Conservation (phyloP, 2,113 vertebrate species). For the Lates calcarifer region DNA sequence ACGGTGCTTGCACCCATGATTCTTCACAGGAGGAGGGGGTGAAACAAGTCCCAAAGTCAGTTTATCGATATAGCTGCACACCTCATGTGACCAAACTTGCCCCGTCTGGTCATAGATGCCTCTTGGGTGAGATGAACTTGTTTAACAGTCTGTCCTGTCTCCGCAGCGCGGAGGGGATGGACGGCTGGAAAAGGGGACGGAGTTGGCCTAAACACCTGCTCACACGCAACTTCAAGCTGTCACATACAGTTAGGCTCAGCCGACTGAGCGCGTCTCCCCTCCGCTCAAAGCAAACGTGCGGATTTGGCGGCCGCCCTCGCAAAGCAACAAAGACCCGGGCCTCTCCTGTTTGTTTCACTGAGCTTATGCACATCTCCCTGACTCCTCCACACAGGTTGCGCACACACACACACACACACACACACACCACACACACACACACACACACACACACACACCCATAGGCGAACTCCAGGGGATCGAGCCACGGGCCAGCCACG, state of each 20-base stretch:
- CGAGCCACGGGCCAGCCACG: conserved; percentile 86
- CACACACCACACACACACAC: conserved; percentile 35
- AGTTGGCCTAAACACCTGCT: conserved; percentile 88
- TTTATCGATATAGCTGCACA: conserved; percentile 3
- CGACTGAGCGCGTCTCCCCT: conserved; percentile 73
- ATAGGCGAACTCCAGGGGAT: conserved; percentile 38
- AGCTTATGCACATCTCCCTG: conserved; percentile 42
- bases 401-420: conserved; percentile 42
- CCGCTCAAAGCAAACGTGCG: conserved; percentile 52
- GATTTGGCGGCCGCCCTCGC: conserved; percentile 63
- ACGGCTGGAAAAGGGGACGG: conserved; percentile 72
- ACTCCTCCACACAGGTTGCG: conserved; percentile 4
- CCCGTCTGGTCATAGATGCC: conserved; percentile 54
- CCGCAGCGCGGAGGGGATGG: conserved; percentile 38
- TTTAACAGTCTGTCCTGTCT: conserved; percentile 49
- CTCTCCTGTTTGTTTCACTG: conserved; percentile 50
- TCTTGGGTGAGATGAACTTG: conserved; percentile 60
- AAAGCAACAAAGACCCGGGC: conserved; percentile 69
- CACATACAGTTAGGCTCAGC: conserved; percentile 83
- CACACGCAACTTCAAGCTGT: conserved; percentile 83
- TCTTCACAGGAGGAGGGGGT: neutral
- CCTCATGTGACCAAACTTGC: conserved; percentile 43
- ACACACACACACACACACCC: conserved; percentile 59
- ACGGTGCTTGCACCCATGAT: conserved; percentile 4
- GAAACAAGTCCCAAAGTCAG: conserved; percentile 19